Evolutionary conservation across 2,888 invertebrate species (phyloP).

Genomic region (Oxycera nigricornis): DNA sequence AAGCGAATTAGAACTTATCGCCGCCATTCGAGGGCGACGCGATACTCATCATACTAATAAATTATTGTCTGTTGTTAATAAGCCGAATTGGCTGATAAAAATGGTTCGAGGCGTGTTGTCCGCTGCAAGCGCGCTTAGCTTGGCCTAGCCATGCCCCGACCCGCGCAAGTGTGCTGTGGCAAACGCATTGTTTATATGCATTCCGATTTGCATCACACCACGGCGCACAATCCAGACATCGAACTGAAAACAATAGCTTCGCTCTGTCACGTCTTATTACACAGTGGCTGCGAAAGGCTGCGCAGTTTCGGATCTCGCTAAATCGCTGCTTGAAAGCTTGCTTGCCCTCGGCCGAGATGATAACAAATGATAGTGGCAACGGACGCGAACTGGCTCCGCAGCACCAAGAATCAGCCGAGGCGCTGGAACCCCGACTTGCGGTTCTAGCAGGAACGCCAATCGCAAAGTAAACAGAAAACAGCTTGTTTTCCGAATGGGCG

Average conservation of each 20-base stretch:
- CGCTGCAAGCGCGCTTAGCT: neutral
- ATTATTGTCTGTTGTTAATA: slow-evolving; percentile 17
- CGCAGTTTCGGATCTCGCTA: slow-evolving; percentile 10
- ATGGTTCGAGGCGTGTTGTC: neutral
- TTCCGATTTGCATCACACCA: neutral
- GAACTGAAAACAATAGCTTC: neutral
- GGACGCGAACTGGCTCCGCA: neutral
- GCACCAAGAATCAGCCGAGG: neutral
- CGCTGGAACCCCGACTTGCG: neutral
- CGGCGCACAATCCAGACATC: neutral
- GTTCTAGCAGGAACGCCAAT: neutral
- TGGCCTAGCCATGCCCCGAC: neutral
- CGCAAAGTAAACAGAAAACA: slow-evolving; percentile 4
- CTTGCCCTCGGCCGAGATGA: neutral
- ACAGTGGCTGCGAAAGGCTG: slow-evolving; percentile 8
- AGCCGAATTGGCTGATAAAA: slow-evolving; percentile 4
- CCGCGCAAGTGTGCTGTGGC: neutral
- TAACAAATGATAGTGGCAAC: slow-evolving; percentile 10
- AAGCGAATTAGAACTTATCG: slow-evolving; percentile 26
- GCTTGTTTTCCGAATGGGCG: neutral
- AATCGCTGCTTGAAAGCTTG: neutral
- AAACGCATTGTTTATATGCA: neutral
- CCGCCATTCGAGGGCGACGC: neutral
- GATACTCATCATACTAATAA: neutral
- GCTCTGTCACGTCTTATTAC: neutral